Conservation (phyloP, 2,888 invertebrate genomes). For the Ommatoiulus sabulosus region DNA sequence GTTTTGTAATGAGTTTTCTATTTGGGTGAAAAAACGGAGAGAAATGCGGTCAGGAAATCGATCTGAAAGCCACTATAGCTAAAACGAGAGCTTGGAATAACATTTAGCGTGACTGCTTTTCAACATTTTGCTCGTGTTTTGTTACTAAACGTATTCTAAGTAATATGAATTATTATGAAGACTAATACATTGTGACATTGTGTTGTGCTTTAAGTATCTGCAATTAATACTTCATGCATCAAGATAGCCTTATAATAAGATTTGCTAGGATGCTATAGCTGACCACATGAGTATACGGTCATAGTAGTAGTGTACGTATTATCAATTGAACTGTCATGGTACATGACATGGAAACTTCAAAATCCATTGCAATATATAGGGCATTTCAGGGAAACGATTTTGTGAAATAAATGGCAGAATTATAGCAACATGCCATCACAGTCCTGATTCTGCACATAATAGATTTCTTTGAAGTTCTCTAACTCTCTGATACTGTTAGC, state of each 20-base stretch:
- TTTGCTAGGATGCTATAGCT: neutral
- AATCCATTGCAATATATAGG: neutral
- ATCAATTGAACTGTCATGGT: neutral
- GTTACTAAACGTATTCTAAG: neutral
- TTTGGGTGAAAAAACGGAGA: conserved; percentile 17
- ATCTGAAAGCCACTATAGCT: neutral
- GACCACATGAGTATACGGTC: neutral
- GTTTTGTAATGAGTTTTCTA: conserved; percentile 29
- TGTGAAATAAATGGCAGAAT: too few species aligned
- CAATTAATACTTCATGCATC: neutral
- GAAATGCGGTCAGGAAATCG: conserved; percentile 9
- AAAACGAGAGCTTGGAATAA: neutral
- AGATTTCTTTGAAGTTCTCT: too few species aligned
- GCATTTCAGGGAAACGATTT: neutral
- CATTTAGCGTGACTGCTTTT: neutral
- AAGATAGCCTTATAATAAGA: too few species aligned
- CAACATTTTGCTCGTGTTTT: too few species aligned
- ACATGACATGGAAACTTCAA: neutral
- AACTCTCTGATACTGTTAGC: too few species aligned
- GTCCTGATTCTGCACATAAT: too few species aligned
- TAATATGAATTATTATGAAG: neutral
- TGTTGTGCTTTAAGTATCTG: neutral
- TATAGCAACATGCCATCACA: too few species aligned
- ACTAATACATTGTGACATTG: neutral
- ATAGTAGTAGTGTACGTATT: neutral